phyloP scores from a whole-genome alignment of 2,888 invertebrate species.

The Yponomeuta evonymella region DNA sequence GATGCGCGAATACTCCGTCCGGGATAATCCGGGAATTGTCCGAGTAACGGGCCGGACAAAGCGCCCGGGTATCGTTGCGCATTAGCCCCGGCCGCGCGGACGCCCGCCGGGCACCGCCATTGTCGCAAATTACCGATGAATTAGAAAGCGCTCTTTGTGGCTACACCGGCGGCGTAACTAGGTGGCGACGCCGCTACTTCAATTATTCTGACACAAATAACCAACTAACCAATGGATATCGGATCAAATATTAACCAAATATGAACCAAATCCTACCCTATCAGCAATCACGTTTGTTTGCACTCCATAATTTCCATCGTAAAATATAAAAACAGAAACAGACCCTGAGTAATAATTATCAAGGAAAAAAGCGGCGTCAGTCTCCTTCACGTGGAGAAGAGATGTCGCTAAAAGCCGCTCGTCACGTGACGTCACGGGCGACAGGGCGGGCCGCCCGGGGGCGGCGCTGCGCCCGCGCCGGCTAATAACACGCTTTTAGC shows the following conservation, averaged over 20 bases:
- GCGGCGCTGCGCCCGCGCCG: conserved; percentile 54
- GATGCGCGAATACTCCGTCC: conserved; percentile 58
- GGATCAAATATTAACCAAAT: neutral
- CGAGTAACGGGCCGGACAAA: conserved; percentile 65
- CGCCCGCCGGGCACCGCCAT: conserved; percentile 45
- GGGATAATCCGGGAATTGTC: conserved; percentile 67
- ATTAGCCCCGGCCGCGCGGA: conserved; percentile 56
- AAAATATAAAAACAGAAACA: conserved; percentile 52
- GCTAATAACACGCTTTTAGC: conserved; percentile 67
- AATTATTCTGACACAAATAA: conserved; percentile 37
- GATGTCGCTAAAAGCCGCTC: conserved; percentile 61
- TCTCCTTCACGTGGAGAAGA: conserved; percentile 57
- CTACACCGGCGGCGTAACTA: conserved; percentile 62
- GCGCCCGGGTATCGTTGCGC: conserved; percentile 65
- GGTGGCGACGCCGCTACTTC: conserved; percentile 54
- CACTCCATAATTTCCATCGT: conserved; percentile 39
- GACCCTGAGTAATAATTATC: conserved; percentile 61
- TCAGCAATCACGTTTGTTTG: conserved; percentile 40
- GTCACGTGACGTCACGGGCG: conserved; percentile 61
- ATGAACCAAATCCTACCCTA: conserved; percentile 18
- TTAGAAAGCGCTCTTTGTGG: conserved; percentile 58
- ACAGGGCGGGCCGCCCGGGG: conserved; percentile 71
- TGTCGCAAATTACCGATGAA: conserved; percentile 69
- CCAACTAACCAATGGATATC: conserved; percentile 7
- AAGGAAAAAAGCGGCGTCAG: conserved; percentile 67